Percentiles rank a stretch among this genome's conserved stretches.
Evolutionary conservation across 1,140 invertebrate genomes (phyloP).

Genomic region (Leucophenga varia): DNA sequence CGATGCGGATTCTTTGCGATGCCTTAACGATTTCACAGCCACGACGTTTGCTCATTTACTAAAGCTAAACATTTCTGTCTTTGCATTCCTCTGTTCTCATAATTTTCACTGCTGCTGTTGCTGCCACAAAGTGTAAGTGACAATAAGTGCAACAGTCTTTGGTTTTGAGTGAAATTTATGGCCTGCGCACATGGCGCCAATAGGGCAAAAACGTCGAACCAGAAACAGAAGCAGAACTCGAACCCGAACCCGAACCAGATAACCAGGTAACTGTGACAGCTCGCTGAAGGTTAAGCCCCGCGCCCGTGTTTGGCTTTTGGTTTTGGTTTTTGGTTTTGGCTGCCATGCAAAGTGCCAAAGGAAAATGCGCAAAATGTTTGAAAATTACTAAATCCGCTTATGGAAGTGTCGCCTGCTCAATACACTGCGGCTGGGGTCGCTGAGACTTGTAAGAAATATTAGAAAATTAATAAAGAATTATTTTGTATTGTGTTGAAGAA

Average conservation of each 20-base stretch:
- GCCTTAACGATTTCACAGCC: background rate
- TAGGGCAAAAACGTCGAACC: too few relatives aligned
- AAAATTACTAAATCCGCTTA: conserved; percentile 52
- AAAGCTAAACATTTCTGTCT: background rate
- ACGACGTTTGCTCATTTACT: background rate
- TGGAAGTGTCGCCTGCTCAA: too few relatives aligned
- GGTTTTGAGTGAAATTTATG: conserved; percentile 35
- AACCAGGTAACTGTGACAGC: conserved; percentile 43
- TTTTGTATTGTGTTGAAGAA: background rate
- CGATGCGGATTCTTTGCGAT: too few relatives aligned
- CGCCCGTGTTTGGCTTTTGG: conserved; percentile 12
- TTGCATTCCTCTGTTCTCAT: conserved; percentile 9
- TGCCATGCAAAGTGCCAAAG: conserved; percentile 15
- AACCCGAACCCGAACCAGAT: too few relatives aligned
- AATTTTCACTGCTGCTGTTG: conserved; percentile 25
- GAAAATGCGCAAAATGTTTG: conserved; percentile 23
- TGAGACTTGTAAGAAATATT: too few relatives aligned
- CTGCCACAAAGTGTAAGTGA: conserved; percentile 22
- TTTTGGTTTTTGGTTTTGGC: conserved; percentile 15
- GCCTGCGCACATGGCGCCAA: conserved; percentile 34
- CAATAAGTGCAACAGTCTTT: conserved; percentile 17
- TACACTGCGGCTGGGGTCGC: too few relatives aligned
- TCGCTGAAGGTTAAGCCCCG: conserved; percentile 35
- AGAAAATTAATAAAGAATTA: background rate
- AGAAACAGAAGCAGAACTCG: too few relatives aligned